These are phyloP conservation scores for Siphamia tubifer DNA, from an alignment of 2,113 vertebrate species.

Conservation along the genomic window DNA sequence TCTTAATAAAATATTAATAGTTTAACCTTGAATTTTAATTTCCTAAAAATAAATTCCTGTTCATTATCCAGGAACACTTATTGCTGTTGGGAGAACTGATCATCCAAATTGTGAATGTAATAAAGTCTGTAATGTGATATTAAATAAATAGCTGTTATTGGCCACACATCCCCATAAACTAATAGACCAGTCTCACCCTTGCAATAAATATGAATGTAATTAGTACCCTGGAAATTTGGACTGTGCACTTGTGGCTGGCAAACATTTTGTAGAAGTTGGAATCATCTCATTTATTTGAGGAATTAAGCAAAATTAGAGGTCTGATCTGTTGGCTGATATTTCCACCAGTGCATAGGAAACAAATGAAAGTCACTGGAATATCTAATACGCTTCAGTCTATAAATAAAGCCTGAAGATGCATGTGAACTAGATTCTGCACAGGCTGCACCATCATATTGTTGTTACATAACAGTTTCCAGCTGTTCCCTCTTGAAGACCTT, in stretches of 20 bases:
- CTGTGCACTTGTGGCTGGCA: background rate
- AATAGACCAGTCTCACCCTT: background rate
- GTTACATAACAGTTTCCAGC: slow-evolving; percentile 30
- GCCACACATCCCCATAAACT: too few species aligned
- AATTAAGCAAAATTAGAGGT: background rate
- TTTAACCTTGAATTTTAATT: too few species aligned
- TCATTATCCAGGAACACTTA: too few species aligned
- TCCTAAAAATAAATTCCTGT: too few species aligned
- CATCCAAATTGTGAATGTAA: too few species aligned
- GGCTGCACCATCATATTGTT: background rate
- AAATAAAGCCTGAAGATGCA: background rate
- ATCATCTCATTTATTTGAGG: background rate
- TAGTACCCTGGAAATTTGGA: background rate
- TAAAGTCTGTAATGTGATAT: too few species aligned
- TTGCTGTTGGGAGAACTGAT: too few species aligned
- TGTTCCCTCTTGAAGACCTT: slow-evolving; percentile 14
- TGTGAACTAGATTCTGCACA: background rate
- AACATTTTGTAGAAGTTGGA: background rate
- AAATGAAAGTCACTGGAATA: background rate
- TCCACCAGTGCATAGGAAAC: background rate
- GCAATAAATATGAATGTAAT: background rate
- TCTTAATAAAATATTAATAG: too few species aligned
- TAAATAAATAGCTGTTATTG: too few species aligned
- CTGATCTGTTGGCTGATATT: background rate
- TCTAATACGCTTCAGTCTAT: background rate